phyloP scores from a whole-genome alignment of 2,888 invertebrate species.

The Troides aeacus region DNA sequence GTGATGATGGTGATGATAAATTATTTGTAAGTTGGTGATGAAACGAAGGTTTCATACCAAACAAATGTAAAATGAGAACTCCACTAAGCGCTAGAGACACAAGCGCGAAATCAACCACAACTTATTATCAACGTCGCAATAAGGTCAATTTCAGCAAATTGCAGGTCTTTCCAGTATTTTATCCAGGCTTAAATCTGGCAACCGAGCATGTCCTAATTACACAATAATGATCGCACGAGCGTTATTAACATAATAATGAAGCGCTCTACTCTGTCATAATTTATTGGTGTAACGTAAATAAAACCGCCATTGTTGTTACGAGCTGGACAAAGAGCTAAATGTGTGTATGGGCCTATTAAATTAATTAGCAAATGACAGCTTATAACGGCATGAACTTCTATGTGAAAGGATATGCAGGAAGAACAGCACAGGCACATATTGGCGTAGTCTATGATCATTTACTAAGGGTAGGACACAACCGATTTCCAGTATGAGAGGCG shows the following conservation, averaged over 20 bases:
- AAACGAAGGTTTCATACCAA: no score
- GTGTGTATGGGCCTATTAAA: neutral
- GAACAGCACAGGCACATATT: neutral
- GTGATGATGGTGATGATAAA: no score
- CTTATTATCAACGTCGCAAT: constrained; percentile 11
- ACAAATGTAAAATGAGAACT: no score
- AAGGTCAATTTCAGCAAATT: constrained; percentile 16
- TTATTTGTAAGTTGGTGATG: no score
- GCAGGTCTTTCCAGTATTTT: constrained; percentile 19
- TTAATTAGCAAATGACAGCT: neutral
- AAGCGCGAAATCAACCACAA: neutral
- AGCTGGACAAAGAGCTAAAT: neutral
- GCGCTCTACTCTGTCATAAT: constrained; percentile 17
- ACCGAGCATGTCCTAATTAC: constrained; percentile 22
- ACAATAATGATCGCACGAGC: constrained; percentile 14
- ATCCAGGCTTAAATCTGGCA: constrained; percentile 25
- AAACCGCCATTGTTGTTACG: neutral
- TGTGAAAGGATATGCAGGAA: neutral
- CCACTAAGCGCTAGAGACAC: no score
- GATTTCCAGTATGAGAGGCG: no score
- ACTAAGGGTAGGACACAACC: no score
- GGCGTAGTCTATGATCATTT: no score
- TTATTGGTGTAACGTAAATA: constrained; percentile 23
- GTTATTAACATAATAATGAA: constrained; percentile 25
- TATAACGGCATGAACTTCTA: neutral